Conservation (phyloP, 2,888 invertebrate genomes). For the Yponomeuta evonymella region DNA sequence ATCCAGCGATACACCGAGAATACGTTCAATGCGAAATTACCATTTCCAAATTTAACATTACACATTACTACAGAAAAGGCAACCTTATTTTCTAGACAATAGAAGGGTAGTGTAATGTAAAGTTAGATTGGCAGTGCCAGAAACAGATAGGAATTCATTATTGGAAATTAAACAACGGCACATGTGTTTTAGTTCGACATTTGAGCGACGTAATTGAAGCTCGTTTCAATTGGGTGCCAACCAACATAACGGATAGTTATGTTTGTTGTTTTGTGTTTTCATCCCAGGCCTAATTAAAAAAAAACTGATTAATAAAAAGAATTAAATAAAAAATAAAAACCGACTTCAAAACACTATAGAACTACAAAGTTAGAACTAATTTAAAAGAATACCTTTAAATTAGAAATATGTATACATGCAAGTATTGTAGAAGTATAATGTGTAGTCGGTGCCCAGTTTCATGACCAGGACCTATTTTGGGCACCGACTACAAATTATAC, state of each 20-base stretch:
- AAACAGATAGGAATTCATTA: slow-evolving; percentile 2
- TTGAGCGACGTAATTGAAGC: background rate
- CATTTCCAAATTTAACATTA: background rate
- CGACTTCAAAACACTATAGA: too few relatives aligned
- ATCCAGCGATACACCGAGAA: background rate
- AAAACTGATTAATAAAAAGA: too few relatives aligned
- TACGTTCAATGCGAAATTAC: background rate
- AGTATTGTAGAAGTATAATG: too few relatives aligned
- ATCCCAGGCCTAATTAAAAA: too few relatives aligned
- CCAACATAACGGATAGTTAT: background rate
- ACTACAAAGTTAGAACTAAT: too few relatives aligned
- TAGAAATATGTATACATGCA: too few relatives aligned
- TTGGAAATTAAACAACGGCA: slow-evolving; percentile 7
- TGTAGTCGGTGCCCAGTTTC: too few relatives aligned
- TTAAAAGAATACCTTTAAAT: too few relatives aligned
- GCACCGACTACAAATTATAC: too few relatives aligned
- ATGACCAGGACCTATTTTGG: too few relatives aligned
- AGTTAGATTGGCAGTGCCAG: background rate
- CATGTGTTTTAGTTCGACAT: slow-evolving; percentile 9
- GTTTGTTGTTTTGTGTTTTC: background rate
- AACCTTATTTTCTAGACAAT: background rate
- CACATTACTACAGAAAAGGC: background rate
- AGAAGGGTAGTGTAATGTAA: background rate
- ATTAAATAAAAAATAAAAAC: too few relatives aligned
- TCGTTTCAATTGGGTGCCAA: background rate